Base-by-base conservation (phyloP, 2,113 vertebrate genomes). In the Dendrocopos noguchii region DNA sequence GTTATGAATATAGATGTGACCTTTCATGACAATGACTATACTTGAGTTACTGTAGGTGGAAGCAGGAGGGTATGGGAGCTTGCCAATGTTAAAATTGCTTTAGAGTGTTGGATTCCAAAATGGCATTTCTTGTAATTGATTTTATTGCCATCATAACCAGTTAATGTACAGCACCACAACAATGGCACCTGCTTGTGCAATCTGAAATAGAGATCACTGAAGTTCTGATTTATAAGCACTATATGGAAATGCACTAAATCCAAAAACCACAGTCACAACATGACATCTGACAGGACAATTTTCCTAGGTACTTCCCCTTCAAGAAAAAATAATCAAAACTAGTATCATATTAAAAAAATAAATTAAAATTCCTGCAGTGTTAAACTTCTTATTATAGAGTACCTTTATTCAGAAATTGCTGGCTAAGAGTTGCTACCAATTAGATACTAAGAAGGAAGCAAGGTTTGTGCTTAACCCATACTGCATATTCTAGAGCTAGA, bases 1-100 rank as follows among this genome's bases (percentile, higher is more conserved):
- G 67, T 95, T 96, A 95, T 92, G 93, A 96, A 96, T 96, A 92
- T 74, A 97, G 94, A 96, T 94, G 76, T 88, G 94, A 97, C 96
- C 95, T 96, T 97, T 96, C 33, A 67, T 90, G 95, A 94, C 94
- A 95, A 90, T 78, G 93, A 71, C 82, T 91, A 22, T 5, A 79
- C 65, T 94, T 97, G 96, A 94, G 50, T 95, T 96, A 97, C 92
- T 95, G 75, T 79, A 94, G 91, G 82, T 94, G 80, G 85, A 95
- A 90, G 83, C 46, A 21, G 59, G 72, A 92, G 87, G 73, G 76
- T 80, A 92, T 93, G 91, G 93, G 95, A 95, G 70, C 91, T 88
- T 96, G 95, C 80, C 92, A 96, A 70, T 85, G 87, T 91, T 85
- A 85, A 88, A 94, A 93, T 88, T 95, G 85, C 96, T 95, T 95